Base-by-base conservation (phyloP, 2,797 vertebrate species). In the Halcyon leucocephala region DNA sequence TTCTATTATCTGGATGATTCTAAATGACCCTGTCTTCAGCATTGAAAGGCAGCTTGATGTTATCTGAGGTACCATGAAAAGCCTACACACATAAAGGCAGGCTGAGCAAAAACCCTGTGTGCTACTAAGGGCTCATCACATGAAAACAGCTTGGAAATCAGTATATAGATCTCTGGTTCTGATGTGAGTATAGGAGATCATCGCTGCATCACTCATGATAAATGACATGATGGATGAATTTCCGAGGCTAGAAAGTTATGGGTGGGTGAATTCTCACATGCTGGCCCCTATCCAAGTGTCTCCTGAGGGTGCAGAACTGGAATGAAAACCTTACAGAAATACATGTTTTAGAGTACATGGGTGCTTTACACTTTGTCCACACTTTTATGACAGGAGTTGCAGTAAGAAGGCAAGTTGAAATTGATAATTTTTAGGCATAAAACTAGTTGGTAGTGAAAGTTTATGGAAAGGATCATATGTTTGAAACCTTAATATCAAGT, bases 1-100 rank as follows among this genome's bases (percentile, higher is more conserved):
- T 91, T 91, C 86, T 82, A 28, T 90, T 96, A 95, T 96, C 88
- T 74, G 77, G 35, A 49, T 95, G 80, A 91, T 95, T 93, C 83
- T 94, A 90, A 96, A 95, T 0, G 12, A 89, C 76, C 73, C 60
- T 88, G 80, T 86, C 89, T 82, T 94, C 78, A 77, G 70, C 82
- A 89, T 0, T 93, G 92, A 95, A 96, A 91, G 54, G 62, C 72
- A 89, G 66, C 44, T 77, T 91, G 95, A 96, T 95, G 42, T 93
- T 96, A 94, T 96, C 94, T 61, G 67, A 58, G 74, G 88, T 41
- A 87, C 73, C 35, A 89, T 0, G 1, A 35, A 90, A 95, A 91
- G 69, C 69, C 66, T 86, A 37, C 70, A 90, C 60, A 41, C 4
- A 29, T 31, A 89, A 95, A 93, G 73, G 42, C 83, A 92, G 60